Conservation (phyloP, 2,888 invertebrate species). For the Acronicta leporina region DNA sequence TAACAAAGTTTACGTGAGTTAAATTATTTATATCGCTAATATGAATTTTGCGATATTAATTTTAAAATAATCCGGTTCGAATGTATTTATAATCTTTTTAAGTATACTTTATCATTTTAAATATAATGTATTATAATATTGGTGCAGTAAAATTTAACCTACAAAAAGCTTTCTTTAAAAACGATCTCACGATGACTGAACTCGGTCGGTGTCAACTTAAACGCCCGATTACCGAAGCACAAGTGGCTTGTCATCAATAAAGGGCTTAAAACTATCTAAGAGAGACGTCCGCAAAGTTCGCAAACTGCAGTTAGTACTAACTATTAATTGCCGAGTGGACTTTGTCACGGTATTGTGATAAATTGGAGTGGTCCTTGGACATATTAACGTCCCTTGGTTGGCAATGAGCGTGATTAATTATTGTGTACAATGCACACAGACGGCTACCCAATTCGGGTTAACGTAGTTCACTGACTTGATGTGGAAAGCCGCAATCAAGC, state of each 20-base stretch:
- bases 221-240: slow-evolving; percentile 7
- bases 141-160: neutral
- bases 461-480: slow-evolving; percentile 80
- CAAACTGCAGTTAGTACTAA: slow-evolving; percentile 69
- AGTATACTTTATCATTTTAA: no score
- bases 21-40: slow-evolving; percentile 11
- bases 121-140: no score
- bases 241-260: slow-evolving; percentile 39
- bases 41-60: slow-evolving; percentile 4
- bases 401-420: slow-evolving; percentile 82
- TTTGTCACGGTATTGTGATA: slow-evolving; percentile 77
- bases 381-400: slow-evolving; percentile 78
- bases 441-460: slow-evolving; percentile 79
- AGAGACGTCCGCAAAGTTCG: slow-evolving; percentile 37
- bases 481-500: slow-evolving; percentile 50
- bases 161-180: neutral
- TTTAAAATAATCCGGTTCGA: no score
- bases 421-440: slow-evolving; percentile 71
- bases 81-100: no score
- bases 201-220: slow-evolving; percentile 8
- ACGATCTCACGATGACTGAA: slow-evolving; percentile 14
- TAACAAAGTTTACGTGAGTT: slow-evolving; percentile 14
- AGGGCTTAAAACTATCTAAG: slow-evolving; percentile 34
- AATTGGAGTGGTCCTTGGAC: slow-evolving; percentile 82
- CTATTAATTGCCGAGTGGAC: slow-evolving; percentile 74